Evolutionary conservation across 2,888 invertebrate species (phyloP).

Genomic region (Aproaerema taeniolella): DNA sequence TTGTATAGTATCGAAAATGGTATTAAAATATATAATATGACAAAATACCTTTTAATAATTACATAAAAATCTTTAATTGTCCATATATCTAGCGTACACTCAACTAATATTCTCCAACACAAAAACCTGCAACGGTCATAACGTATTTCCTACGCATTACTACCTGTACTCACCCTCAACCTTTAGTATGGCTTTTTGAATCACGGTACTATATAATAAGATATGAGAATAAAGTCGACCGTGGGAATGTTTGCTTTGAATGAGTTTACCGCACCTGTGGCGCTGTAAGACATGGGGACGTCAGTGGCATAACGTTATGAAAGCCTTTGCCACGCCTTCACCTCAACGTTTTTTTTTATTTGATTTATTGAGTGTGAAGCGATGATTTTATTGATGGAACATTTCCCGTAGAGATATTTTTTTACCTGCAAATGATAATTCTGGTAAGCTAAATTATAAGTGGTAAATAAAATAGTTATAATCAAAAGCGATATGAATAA

Average conservation of each 20-base stretch:
- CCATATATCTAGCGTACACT: too few species aligned
- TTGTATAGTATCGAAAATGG: too few species aligned
- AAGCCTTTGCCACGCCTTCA: neutral
- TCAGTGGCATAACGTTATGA: neutral
- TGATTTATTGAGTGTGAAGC: neutral
- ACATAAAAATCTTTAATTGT: too few species aligned
- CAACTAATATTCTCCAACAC: too few species aligned
- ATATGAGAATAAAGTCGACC: neutral
- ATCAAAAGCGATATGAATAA: too few species aligned
- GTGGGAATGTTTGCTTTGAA: neutral
- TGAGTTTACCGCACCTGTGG: neutral
- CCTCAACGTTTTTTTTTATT: neutral
- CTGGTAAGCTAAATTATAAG: too few species aligned
- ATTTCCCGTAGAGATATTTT: too few species aligned
- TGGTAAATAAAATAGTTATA: too few species aligned
- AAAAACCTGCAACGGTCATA: neutral
- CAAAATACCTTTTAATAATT: too few species aligned
- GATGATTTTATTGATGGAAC: too few species aligned
- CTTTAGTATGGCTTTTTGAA: slow-evolving; percentile 47
- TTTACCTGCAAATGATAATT: too few species aligned
- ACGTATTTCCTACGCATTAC: neutral
- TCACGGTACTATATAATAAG: slow-evolving; percentile 20
- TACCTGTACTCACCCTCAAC: slow-evolving; percentile 65
- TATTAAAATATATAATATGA: too few species aligned
- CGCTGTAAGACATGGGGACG: neutral